Evolutionary conservation across 2,113 vertebrate species (phyloP).

Genomic region (Leptosomus discolor): DNA sequence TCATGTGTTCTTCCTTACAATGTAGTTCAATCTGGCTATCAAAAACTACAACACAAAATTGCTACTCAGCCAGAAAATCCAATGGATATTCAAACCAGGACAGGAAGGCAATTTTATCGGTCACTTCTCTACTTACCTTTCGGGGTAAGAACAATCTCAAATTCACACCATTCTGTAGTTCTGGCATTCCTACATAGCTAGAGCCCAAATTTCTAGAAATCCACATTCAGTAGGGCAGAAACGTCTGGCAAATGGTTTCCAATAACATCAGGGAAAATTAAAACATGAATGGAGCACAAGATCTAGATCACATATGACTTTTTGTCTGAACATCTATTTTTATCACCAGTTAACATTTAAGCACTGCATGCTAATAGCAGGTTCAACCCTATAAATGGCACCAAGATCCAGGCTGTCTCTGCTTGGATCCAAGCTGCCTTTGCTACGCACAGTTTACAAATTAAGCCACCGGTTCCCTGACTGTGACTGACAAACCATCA

Average conservation of each 20-base stretch:
- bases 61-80: neutral
- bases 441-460: neutral
- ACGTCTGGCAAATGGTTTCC: neutral
- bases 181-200: neutral
- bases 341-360: neutral
- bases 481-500: neutral
- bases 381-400: neutral
- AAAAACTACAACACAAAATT: neutral
- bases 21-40: neutral
- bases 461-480: neutral
- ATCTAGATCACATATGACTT: neutral
- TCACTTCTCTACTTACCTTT: constrained; percentile 24
- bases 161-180: neutral
- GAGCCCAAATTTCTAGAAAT: neutral
- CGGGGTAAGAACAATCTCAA: neutral
- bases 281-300: neutral
- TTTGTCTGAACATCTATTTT: constrained; percentile 9
- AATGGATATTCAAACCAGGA: neutral
- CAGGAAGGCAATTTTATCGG: neutral
- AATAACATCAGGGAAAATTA: neutral
- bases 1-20: neutral
- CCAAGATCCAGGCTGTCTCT: neutral
- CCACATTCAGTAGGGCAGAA: neutral
- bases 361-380: neutral
- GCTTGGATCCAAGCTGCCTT: neutral